A percentile compares a stretch with the other conserved stretches of the same genome.
phyloP scores from a whole-genome alignment of 2,888 invertebrate species.

The Agrenia bidenticulata region DNA sequence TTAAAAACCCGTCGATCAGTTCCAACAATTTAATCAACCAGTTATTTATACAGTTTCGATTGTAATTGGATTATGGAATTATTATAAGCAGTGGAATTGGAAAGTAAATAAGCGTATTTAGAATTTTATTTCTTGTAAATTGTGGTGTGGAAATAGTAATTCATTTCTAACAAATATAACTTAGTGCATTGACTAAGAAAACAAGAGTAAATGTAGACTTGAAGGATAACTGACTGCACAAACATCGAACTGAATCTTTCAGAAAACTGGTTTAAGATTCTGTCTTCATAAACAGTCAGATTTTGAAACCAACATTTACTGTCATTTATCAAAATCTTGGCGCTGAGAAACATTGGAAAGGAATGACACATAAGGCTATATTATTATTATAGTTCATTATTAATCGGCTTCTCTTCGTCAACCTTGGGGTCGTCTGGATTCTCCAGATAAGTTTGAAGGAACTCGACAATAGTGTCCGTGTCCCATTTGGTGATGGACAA shows the following conservation, averaged over 20 bases:
- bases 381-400: constrained; percentile 24
- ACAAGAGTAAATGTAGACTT: too few relatives aligned
- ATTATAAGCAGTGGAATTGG: too few relatives aligned
- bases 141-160: too few relatives aligned
- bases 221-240: not conserved
- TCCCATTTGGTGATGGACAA: constrained; percentile 98
- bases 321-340: not conserved
- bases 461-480: constrained; percentile 96
- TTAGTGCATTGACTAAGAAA: too few relatives aligned
- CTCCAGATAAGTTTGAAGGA: constrained; percentile 81
- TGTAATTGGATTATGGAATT: too few relatives aligned
- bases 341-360: not conserved
- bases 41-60: too few relatives aligned
- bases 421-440: constrained; percentile 4
- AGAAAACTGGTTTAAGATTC: constrained; percentile 23
- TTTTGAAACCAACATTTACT: not conserved
- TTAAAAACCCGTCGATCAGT: too few relatives aligned
- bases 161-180: too few relatives aligned
- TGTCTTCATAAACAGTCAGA: constrained; percentile 27
- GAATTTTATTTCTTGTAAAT: too few relatives aligned
- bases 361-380: too few relatives aligned
- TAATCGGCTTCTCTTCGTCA: constrained; percentile 16
- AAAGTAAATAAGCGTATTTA: too few relatives aligned
- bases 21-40: too few relatives aligned
- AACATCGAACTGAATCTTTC: constrained; percentile 25